These are phyloP conservation scores for Tetropium fuscum DNA, from an alignment of 2,888 invertebrate genomes.

Conservation along the genomic window DNA sequence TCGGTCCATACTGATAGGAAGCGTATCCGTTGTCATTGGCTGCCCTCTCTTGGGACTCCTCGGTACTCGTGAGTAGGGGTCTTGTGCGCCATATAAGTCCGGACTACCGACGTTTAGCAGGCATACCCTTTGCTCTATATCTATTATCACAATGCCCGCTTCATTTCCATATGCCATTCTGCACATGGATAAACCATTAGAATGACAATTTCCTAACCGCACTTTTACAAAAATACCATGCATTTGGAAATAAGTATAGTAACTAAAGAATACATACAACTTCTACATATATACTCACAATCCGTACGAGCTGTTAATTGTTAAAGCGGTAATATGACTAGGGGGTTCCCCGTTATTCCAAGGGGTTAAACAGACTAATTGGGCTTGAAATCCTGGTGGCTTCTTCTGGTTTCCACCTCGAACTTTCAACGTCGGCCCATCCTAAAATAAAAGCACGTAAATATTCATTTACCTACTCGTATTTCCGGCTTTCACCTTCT, in stretches of 20 bases:
- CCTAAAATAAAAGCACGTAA: conserved; percentile 44
- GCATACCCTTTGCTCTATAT: conserved; percentile 91
- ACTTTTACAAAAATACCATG: no score
- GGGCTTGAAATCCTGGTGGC: conserved; percentile 96
- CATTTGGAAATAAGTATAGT: no score
- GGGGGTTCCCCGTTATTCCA: conserved; percentile 84
- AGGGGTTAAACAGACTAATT: conserved; percentile 92
- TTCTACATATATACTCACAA: conserved; percentile 92
- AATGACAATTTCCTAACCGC: no score
- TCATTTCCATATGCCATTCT: conserved; percentile 99
- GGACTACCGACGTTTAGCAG: conserved; percentile 90
- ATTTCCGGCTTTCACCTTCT: conserved; percentile 62
- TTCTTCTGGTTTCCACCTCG: conserved; percentile 84
- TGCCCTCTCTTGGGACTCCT: conserved; percentile 64
- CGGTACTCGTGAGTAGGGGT: conserved; percentile 81
- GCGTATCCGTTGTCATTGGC: conserved; percentile 63
- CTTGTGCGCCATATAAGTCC: conserved; percentile 90
- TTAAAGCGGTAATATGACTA: conserved; percentile 88
- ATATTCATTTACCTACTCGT: background rate
- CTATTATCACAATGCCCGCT: conserved; percentile 94
- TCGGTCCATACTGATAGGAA: conserved; percentile 60
- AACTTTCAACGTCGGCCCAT: conserved; percentile 70
- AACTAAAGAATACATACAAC: no score
- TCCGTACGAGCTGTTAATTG: conserved; percentile 96
- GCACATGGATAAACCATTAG: conserved; percentile 35